Conservation (phyloP, 2,797 vertebrate species). For the Silurus lanzhouensis region DNA sequence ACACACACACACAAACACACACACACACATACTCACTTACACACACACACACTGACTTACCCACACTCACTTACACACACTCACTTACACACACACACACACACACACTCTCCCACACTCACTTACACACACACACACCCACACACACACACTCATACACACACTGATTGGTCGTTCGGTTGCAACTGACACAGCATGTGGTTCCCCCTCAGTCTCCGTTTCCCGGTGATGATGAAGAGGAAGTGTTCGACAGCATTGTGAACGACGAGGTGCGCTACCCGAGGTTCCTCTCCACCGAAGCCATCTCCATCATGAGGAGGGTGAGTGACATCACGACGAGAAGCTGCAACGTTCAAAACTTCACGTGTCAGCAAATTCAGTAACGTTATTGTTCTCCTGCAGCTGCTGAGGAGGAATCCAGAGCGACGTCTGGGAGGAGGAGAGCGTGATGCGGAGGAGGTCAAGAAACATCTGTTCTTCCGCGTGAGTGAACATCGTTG, state of each 20-base stretch:
- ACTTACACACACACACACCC: too few relatives aligned
- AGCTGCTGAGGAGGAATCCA: conserved; percentile 95
- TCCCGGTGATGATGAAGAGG: conserved; percentile 97
- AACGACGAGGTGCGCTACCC: conserved; percentile 98
- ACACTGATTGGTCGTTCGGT: not conserved
- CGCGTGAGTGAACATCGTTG: conserved; percentile 76
- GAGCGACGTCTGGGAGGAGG: conserved; percentile 92
- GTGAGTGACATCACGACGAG: conserved; percentile 67
- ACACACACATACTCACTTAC: too few relatives aligned
- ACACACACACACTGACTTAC: too few relatives aligned
- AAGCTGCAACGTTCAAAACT: too few relatives aligned
- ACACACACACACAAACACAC: not conserved
- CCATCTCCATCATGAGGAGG: conserved; percentile 98
- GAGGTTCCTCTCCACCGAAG: conserved; percentile 94
- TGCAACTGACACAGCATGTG: not conserved
- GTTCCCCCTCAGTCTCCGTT: conserved; percentile 85
- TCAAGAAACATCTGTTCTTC: conserved; percentile 98
- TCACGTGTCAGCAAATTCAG: too few relatives aligned
- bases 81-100: not conserved
- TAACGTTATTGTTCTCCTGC: conserved; percentile 10
- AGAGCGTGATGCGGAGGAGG: conserved; percentile 94
- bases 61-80: not conserved
- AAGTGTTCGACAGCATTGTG: conserved; percentile 99
- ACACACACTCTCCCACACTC: too few relatives aligned
- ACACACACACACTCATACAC: too few relatives aligned